A percentile compares a stretch with the other conserved stretches of the same genome.
phyloP scores from a whole-genome alignment of 2,888 invertebrate genomes.

The Parochlus steinenii region DNA sequence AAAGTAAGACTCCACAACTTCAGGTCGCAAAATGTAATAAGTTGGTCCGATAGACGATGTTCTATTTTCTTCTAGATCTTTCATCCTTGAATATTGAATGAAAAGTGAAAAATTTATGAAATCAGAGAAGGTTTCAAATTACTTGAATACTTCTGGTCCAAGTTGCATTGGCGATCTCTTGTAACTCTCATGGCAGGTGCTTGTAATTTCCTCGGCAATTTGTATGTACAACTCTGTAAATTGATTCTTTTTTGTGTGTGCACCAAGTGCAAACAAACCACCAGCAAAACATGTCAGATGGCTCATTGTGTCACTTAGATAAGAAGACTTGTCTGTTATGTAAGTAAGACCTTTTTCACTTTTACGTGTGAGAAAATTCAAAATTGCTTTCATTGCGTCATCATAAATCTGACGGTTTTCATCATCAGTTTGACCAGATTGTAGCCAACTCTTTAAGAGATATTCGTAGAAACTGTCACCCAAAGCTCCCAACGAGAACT shows the following conservation, averaged over 20 bases:
- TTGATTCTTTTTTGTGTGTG: constrained; percentile 41
- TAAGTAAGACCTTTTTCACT: constrained; percentile 51
- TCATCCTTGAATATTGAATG: too few relatives aligned
- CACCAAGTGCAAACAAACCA: constrained; percentile 58
- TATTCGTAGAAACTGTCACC: constrained; percentile 82
- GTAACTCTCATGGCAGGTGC: constrained; percentile 97
- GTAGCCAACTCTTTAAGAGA: constrained; percentile 55
- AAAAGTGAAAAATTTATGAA: too few relatives aligned
- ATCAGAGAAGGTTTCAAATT: too few relatives aligned
- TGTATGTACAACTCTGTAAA: constrained; percentile 63
- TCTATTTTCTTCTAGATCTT: too few relatives aligned
- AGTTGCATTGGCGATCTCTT: constrained; percentile 51
- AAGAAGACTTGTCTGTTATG: constrained; percentile 54
- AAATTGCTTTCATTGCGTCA: constrained; percentile 50
- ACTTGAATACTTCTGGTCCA: constrained; percentile 60
- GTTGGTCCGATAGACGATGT: too few relatives aligned
- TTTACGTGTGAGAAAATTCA: constrained; percentile 42
- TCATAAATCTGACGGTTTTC: constrained; percentile 59
- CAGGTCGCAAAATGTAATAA: constrained; percentile 67
- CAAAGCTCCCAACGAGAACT: constrained; percentile 63
- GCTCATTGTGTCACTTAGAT: constrained; percentile 67
- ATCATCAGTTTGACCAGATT: constrained; percentile 45
- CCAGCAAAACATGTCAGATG: constrained; percentile 63
- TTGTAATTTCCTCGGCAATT: constrained; percentile 74
- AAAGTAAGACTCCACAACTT: constrained; percentile 90